Conservation (phyloP, 2,113 vertebrate genomes). For the Tylochromis polylepis region DNA sequence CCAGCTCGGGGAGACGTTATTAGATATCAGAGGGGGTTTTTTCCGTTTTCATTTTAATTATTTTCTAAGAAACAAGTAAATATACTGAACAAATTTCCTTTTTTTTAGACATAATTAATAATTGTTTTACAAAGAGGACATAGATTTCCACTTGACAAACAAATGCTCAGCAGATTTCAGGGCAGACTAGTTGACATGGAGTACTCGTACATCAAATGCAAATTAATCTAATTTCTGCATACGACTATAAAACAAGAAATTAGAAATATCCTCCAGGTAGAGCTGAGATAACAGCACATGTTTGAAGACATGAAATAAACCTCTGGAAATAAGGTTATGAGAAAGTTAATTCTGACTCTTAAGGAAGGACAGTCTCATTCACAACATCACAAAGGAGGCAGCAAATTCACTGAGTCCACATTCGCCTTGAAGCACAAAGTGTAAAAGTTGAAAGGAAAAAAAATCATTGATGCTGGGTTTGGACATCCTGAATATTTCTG, state of each 20-base stretch:
- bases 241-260: not conserved
- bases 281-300: not conserved
- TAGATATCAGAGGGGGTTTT: accelerated
- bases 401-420: accelerated
- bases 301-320: not conserved
- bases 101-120: not conserved
- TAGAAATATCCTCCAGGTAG: not conserved
- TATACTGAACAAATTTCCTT: not conserved
- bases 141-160: not conserved
- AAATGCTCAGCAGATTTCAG: not conserved
- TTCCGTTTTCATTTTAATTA: not conserved
- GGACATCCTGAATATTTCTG: not conserved
- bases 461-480: not conserved
- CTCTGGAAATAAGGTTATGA: accelerated
- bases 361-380: not conserved
- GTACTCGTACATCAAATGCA: no score
- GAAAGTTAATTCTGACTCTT: not conserved
- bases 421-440: not conserved
- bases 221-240: not conserved
- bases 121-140: not conserved
- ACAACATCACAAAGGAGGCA: not conserved
- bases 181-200: not conserved
- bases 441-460: not conserved
- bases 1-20: not conserved
- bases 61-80: not conserved